A percentile compares a stretch with the other conserved stretches of the same genome.
These are phyloP conservation scores for Lampropteryx suffumata DNA, from an alignment of 2,888 invertebrate genomes.

Conservation along the genomic window DNA sequence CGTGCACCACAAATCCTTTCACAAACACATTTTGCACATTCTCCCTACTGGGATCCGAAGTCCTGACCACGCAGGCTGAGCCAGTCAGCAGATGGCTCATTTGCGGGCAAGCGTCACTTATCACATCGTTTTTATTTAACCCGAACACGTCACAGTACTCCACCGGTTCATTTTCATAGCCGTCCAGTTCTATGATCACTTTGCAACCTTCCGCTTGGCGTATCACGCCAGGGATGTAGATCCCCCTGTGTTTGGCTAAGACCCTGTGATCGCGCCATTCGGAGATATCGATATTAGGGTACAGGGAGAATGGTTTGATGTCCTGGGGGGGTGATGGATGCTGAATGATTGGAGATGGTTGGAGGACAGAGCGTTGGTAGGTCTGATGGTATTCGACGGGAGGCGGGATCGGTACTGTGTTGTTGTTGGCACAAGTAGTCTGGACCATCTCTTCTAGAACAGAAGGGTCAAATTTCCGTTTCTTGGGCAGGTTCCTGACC, in stretches of 20 bases:
- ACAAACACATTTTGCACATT: conserved; percentile 89
- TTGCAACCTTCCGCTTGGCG: conserved; percentile 87
- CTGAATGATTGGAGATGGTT: conserved; percentile 68
- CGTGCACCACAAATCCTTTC: conserved; percentile 89
- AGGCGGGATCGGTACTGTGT: conserved; percentile 52
- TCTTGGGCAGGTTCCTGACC: conserved; percentile 94
- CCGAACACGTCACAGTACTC: conserved; percentile 91
- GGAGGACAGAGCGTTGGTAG: conserved; percentile 59
- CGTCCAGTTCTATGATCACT: conserved; percentile 92
- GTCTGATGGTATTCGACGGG: conserved; percentile 56
- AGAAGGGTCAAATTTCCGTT: conserved; percentile 92
- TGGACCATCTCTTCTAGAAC: conserved; percentile 88
- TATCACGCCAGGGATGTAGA: conserved; percentile 95
- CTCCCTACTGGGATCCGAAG: conserved; percentile 81
- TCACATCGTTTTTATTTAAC: conserved; percentile 91
- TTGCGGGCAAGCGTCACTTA: conserved; percentile 96
- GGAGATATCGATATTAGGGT: conserved; percentile 90
- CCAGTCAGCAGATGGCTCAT: conserved; percentile 91
- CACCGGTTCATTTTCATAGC: conserved; percentile 86
- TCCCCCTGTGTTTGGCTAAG: conserved; percentile 91
- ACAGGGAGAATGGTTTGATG: conserved; percentile 72
- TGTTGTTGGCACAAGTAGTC: conserved; percentile 67
- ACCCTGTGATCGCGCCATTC: conserved; percentile 98
- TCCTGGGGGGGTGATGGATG: conserved; percentile 82
- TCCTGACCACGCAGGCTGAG: conserved; percentile 91